Evolutionary conservation across 2,113 vertebrate genomes (phyloP), one percentile per base, ranked within the genome.

Genomic region (Gambusia holbrooki): DNA sequence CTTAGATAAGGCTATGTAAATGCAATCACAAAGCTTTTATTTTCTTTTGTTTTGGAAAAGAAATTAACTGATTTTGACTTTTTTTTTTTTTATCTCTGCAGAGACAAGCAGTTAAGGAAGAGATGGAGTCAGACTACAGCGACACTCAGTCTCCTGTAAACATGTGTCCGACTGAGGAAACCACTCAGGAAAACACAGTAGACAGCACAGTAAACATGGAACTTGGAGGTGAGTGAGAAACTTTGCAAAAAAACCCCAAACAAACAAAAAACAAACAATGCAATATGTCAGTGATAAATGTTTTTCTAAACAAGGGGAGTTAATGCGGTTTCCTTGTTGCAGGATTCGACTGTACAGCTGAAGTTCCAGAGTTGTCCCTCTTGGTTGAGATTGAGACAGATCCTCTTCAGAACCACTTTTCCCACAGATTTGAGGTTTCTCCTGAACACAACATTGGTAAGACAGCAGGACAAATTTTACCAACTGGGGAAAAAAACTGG

Each of bases 111-210:
- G 85, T 94, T 40, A 94, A 96, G 69, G 84, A 70, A 2, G 95
- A 97, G 67, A 93, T 88, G 14, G 80, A 94, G 1, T 79, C 88
- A 28, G 95, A 95, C 85, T 85, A 2, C 88, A 94, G 92, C 9
- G 87, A 85, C 1, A 32, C 74, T 2, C 88, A 90, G 15, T 89
- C 94, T 32, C 73, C 83, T 2, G 25, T 7, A 0, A 84, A 92
- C 81, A 0, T 11, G 63, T 94, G 89, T 0, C 73, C 42, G 12
- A 3, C 83, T 0, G 67, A 86, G 0, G 95, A 93, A 12, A 0
- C 70, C 0, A 79, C 92, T 12, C 96, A 96, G 88, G 97, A 97
- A 83, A 85, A 89, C 89, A 96, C 94, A 25, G 81, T 94, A 0
- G 96, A 96, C 79, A 96, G 90, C 88, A 82, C 94, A 1, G 89